Base-by-base conservation (phyloP, 64 coral and sea anemone genomes). In the Acropora yongei region DNA sequence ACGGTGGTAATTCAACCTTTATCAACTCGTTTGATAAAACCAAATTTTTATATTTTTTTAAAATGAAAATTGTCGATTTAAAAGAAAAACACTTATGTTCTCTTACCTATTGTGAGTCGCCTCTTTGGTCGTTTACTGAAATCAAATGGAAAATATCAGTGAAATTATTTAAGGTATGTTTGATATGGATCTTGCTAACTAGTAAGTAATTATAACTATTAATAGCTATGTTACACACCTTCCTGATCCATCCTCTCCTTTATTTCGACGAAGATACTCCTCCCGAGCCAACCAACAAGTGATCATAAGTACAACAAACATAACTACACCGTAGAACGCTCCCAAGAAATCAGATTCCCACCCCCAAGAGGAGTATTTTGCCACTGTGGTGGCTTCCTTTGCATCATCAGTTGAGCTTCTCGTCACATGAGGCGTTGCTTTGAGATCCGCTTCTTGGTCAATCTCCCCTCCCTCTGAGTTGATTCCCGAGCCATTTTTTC, bases 71-170 rank as follows among this genome's bases (percentile, higher is more conserved):
- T 55, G 51, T 55, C 10, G 10, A 7, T 55, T 5, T 55, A 7
- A 7, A 55, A 55, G 5, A 66, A 67, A 72, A 69, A 85, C 8
- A 39, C n/a, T 12, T 6, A 17, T 66, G n/a, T 2, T 46, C 3
- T 71, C 82, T 69, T 2, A 85, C 82, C 82, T 85, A 66, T 30
- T 42, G 61, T 85, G 9, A 7, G 3, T 2, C 82, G n/a, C 49
- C 16, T 44, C 68, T 47, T 17, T 19, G 66, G 13, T 44, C 5
- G 6, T 67, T 68, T 46, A 8, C 60, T 84, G 44, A 68, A 47
- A 84, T 20, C 16, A 85, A 72, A 49, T 12, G 17, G 39, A 71
- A 20, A 71, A 2, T 63, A 11, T 63, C 3, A 63, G 55, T 7
- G 55, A 7, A 58, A 58, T 58, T 7, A 5, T 5, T 58, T 58